Evolutionary conservation across 2,113 vertebrate genomes (phyloP).

Genomic region (Noctilio leporinus): DNA sequence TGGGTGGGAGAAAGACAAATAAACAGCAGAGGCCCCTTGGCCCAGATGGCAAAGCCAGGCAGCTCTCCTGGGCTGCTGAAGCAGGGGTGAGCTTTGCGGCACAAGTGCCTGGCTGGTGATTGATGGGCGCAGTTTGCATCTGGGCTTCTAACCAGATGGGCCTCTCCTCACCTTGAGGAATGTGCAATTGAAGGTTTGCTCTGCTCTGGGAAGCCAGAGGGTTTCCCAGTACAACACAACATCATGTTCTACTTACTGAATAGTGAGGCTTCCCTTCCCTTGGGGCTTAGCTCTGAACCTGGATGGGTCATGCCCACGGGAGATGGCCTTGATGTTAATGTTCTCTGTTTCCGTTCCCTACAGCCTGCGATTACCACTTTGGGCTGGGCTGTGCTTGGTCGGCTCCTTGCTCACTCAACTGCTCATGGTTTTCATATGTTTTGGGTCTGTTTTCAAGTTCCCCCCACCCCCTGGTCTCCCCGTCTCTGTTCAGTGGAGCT

Average conservation of each 20-base stretch:
- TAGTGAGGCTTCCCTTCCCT: background rate
- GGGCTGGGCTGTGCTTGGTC: background rate
- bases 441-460: slow-evolving; percentile 37
- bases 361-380: background rate
- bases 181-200: background rate
- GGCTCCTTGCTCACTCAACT: background rate
- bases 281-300: background rate
- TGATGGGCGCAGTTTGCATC: background rate
- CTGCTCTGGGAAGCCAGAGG: background rate
- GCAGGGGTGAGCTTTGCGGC: background rate
- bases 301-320: background rate
- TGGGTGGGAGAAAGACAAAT: slow-evolving; percentile 22
- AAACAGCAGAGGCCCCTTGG: background rate
- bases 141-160: background rate
- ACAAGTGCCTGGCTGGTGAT: background rate
- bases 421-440: slow-evolving; percentile 50
- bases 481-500: slow-evolving; percentile 27
- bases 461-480: background rate
- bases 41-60: background rate
- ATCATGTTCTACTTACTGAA: background rate
- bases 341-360: background rate
- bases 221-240: background rate
- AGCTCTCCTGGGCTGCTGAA: background rate
- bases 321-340: background rate
- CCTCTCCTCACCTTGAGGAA: slow-evolving; percentile 3